These are phyloP conservation scores for Uropsilus gracilis DNA, from an alignment of 2,113 vertebrate species.

Conservation along the genomic window DNA sequence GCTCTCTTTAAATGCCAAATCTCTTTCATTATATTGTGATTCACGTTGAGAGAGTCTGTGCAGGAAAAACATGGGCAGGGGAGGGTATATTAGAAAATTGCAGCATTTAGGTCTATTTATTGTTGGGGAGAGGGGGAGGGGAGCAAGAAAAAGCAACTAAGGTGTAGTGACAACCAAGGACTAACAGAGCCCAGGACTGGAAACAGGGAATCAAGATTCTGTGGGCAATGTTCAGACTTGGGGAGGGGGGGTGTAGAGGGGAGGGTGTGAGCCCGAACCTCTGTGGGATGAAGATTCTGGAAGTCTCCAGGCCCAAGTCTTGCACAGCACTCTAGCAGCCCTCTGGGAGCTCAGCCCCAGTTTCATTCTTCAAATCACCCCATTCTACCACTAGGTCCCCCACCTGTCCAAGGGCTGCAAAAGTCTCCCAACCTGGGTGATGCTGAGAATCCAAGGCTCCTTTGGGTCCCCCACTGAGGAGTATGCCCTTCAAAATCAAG, in stretches of 20 bases:
- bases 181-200: not conserved
- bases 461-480: not conserved
- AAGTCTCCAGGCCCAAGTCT: rapidly evolving
- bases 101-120: not conserved
- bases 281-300: rapidly evolving
- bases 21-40: conserved; percentile 3
- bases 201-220: not conserved
- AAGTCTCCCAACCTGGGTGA: not conserved
- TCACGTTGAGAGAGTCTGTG: rapidly evolving
- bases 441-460: not conserved
- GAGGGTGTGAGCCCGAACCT: not conserved
- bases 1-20: not conserved
- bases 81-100: not conserved
- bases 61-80: not conserved
- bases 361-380: not conserved
- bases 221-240: too few relatives aligned
- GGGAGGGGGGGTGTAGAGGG: too few relatives aligned
- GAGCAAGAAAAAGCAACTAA: not conserved
- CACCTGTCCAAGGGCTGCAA: rapidly evolving
- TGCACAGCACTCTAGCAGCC: rapidly evolving
- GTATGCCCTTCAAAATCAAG: not conserved
- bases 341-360: not conserved
- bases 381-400: rapidly evolving
- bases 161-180: not conserved
- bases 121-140: not conserved